phyloP scores from a whole-genome alignment of 1,140 invertebrate genomes.

The Leptinotarsa lineolata region DNA sequence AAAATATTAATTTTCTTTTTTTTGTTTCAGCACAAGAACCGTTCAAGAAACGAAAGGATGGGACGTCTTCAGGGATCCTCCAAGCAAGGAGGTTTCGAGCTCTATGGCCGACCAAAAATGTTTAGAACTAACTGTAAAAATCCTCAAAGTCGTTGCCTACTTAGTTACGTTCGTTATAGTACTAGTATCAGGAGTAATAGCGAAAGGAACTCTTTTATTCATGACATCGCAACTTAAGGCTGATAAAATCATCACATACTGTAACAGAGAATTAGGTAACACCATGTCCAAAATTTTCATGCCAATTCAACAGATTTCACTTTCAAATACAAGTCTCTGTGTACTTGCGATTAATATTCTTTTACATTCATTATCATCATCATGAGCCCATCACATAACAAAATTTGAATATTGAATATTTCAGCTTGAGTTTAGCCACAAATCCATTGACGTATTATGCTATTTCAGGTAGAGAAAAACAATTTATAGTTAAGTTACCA shows the following conservation, averaged over 20 bases:
- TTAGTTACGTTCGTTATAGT: slow-evolving; percentile 84
- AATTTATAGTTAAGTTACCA: slow-evolving; percentile 76
- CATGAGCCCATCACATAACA: no score
- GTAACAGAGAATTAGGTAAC: slow-evolving; percentile 81
- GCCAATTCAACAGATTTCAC: no score
- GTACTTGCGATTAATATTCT: no score
- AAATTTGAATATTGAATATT: no score
- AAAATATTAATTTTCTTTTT: not conserved
- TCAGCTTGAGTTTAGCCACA: no score
- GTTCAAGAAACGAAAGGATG: slow-evolving; percentile 90
- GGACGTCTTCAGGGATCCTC: slow-evolving; percentile 92
- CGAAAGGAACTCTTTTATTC: slow-evolving; percentile 85
- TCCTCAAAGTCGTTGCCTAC: slow-evolving; percentile 85
- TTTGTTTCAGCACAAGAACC: slow-evolving; percentile 74
- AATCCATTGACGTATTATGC: no score
- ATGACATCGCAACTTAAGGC: slow-evolving; percentile 88
- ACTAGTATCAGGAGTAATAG: slow-evolving; percentile 77
- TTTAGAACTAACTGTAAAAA: slow-evolving; percentile 81
- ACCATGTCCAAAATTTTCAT: no score
- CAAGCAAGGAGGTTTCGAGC: slow-evolving; percentile 83
- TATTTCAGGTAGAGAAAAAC: slow-evolving; percentile 77
- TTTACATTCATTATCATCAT: no score
- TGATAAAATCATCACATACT: slow-evolving; percentile 75
- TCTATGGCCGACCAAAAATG: slow-evolving; percentile 87
- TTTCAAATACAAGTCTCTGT: no score